Evolutionary conservation across 2,113 vertebrate genomes (phyloP), one percentile per base, ranked within the genome.

Genomic region (Aramus guarauna): DNA sequence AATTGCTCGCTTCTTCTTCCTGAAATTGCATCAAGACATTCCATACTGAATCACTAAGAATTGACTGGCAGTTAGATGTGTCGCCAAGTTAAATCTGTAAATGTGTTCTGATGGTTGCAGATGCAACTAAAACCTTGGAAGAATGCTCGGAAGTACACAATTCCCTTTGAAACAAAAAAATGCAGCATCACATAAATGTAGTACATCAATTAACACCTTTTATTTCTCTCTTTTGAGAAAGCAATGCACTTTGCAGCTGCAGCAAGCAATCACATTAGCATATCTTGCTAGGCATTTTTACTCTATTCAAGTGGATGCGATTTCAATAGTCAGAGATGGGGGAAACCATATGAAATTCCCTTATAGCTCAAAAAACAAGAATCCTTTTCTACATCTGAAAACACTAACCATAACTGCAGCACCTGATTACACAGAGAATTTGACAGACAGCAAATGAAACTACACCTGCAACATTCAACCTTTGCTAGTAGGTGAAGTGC

Each of bases 1-100:
- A 50, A 98, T 97, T 75, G 98, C 98, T 76, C 97, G 92, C 60
- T 98, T 98, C 97, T 98, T 98, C 96, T 97, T 98, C 96, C 98
- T 98, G 95, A 60, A 95, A 95, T 71, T 96, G 69, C 23, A 96
- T 52, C 67, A 72, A 97, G 80, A 97, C 62, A 94, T 88, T 89
- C 59, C 92, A 94, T n/a, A 72, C 64, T 97, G 53, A 91, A 72
- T 94, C 88, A 95, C 87, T 83, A 39, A 32, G 67, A 85, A 87
- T 2, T 64, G 69, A 88, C 58, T 27, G 32, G 18, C 37, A 55
- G 55, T 75, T 34, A 64, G 24, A 30, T 3, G 30, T 32, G 34
- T 80, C 34, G 68, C 76, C 68, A 60, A 41, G 23, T 74, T 41
- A 86, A 7, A 76, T 19, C 90, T 80, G 29, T n/a, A 84, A 88